Evolutionary conservation across 2,797 vertebrate genomes (phyloP).

Genomic region (Falco naumanni): DNA sequence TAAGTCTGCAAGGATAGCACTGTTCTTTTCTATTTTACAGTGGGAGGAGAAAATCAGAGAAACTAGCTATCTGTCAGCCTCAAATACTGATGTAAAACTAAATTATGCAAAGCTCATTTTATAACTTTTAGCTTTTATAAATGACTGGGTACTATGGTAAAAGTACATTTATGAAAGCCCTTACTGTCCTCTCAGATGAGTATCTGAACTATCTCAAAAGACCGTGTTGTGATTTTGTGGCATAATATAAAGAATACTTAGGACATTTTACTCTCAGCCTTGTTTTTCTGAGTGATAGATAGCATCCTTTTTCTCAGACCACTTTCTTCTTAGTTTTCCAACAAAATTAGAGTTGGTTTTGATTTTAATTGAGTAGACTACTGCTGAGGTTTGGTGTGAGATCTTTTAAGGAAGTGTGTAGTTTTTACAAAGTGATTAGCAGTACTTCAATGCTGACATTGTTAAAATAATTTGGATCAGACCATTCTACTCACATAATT

Average conservation of each 20-base stretch:
- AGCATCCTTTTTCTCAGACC: background rate
- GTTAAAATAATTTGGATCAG: background rate
- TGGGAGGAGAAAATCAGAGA: background rate
- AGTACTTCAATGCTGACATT: background rate
- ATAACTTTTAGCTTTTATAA: background rate
- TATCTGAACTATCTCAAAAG: background rate
- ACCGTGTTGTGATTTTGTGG: background rate
- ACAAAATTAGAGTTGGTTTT: background rate
- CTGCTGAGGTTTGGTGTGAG: background rate
- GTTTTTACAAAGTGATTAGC: background rate
- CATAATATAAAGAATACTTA: background rate
- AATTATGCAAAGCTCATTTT: background rate
- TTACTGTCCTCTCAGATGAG: background rate
- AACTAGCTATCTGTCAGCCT: background rate
- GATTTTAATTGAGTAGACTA: background rate
- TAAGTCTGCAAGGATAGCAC: background rate
- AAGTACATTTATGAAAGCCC: background rate
- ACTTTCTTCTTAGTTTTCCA: background rate
- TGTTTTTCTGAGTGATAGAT: background rate
- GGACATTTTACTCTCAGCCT: background rate
- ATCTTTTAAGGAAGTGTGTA: background rate
- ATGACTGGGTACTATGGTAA: fast-evolving
- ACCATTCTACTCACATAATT: background rate
- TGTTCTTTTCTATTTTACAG: background rate
- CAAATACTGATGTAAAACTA: background rate